Evolutionary conservation across 2,797 vertebrate species (phyloP).

Genomic region (Lagocephalus sceleratus): DNA sequence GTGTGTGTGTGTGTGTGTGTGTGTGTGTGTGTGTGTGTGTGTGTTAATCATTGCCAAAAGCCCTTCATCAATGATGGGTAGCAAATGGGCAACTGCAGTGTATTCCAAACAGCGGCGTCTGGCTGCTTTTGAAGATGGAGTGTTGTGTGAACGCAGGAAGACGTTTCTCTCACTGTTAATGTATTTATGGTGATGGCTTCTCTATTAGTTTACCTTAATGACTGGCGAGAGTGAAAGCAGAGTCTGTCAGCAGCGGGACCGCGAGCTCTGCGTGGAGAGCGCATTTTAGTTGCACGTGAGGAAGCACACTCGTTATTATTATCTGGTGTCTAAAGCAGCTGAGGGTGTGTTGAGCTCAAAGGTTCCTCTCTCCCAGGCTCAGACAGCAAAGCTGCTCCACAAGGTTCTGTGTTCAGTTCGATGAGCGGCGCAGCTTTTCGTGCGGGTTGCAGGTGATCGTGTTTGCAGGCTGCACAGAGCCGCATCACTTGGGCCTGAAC

Average conservation of each 20-base stretch:
- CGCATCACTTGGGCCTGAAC: too few relatives aligned
- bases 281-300: constrained; percentile 1
- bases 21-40: constrained; percentile 20
- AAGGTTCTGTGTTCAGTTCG: too few relatives aligned
- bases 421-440: too few relatives aligned
- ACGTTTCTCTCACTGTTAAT: constrained; percentile 71
- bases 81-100: constrained; percentile 67
- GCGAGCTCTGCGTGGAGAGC: constrained; percentile 20
- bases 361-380: too few relatives aligned
- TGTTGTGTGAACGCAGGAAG: constrained; percentile 63
- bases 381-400: too few relatives aligned
- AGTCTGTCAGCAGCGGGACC: constrained; percentile 46
- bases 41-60: constrained; percentile 66
- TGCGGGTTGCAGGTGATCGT: too few relatives aligned
- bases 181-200: constrained; percentile 74
- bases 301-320: too few relatives aligned
- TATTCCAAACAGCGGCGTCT: constrained; percentile 68
- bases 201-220: constrained; percentile 74
- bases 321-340: too few relatives aligned
- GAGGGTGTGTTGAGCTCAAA: too few relatives aligned
- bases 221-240: constrained; percentile 61
- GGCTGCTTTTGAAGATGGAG: constrained; percentile 70
- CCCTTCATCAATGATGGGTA: constrained; percentile 68
- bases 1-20: constrained; percentile 29
- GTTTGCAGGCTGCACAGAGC: too few relatives aligned